Base-by-base conservation (phyloP, 2,113 vertebrate genomes). In the Colistium nudipinnis region DNA sequence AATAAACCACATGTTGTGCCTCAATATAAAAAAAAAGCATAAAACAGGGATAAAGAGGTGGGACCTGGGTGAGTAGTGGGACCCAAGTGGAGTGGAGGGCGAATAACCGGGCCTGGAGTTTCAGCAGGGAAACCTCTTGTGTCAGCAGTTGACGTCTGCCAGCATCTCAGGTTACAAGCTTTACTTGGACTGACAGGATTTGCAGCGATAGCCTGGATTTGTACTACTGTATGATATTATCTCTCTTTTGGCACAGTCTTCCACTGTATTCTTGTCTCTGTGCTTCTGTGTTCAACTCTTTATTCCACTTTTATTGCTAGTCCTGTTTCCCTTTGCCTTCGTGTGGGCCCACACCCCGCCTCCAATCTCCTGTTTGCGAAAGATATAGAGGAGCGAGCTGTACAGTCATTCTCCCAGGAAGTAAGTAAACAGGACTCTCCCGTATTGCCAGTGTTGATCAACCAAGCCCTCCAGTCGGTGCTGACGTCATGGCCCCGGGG, bases 401-500 rank as follows among this genome's bases (percentile, higher is more conserved):
- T 57, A 52, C 67, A 61, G 51, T 74, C 35, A 71, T 70, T 82
- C 13, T 41, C 76, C 52, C 78, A 84, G 78, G n/a, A n/a, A n/a
- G 78, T 74, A 74, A 76, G 87, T 76, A 89, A 91, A 91, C 80
- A 88, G 61, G 65, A 78, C 76, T 78, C 78, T 79, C 71, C 74
- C 54, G n/a, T 55, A 49, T 24, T 65, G 67, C 65, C 76, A 25
- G 44, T 82, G 86, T 79, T 85, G 80, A 85, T 81, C 76, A 69
- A 56, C 47, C 63, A 27, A 52, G 72, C 68, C 55, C 78, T 74
- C 17, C 2, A 41, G 65, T 70, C 57, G 3, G 22, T 22, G 3
- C 78, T 92, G 90, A 93, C 91, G 90, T 93, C 89, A 90, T 80
- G 75, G 4, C 47, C n/a, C n/a, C 7, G n/a, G 49, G 76, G 86